Evolutionary conservation across 2,113 vertebrate species (phyloP).

Genomic region (Condylura cristata): DNA sequence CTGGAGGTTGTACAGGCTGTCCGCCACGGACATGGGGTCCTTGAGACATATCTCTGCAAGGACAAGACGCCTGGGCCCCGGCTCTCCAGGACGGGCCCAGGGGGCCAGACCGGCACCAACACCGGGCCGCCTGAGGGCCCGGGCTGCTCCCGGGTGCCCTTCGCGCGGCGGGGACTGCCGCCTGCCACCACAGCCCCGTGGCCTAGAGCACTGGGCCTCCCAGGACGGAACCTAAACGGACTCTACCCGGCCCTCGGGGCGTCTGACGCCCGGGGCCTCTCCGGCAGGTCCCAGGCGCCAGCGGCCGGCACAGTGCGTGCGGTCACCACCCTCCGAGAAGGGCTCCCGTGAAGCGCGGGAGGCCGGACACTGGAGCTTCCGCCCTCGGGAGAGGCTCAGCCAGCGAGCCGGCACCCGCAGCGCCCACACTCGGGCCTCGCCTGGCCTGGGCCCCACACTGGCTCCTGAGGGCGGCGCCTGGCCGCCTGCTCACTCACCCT

Average conservation of each 20-base stretch:
- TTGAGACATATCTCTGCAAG: conserved; percentile 93
- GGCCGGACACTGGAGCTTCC: too few species aligned
- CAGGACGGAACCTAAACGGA: not conserved
- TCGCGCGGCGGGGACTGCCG: not conserved
- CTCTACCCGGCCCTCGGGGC: too few species aligned
- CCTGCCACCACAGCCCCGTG: too few species aligned
- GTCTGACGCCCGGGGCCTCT: too few species aligned
- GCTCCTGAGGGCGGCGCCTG: not conserved
- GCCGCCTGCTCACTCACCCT: conserved; percentile 84
- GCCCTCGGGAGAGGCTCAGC: too few species aligned
- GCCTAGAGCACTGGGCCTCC: not conserved
- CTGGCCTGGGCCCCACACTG: not conserved
- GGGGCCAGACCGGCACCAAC: not conserved
- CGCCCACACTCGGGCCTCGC: not conserved
- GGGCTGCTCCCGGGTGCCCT: not conserved
- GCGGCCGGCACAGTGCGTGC: too few species aligned
- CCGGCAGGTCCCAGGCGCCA: too few species aligned
- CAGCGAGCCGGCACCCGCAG: not conserved
- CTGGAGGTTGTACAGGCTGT: conserved; percentile 94
- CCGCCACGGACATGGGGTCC: conserved; percentile 92
- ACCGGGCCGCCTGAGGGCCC: too few species aligned
- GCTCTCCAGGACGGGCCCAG: not conserved
- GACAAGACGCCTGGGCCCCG: not conserved
- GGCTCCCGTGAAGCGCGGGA: too few species aligned
- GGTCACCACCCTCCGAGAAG: too few species aligned